Evolutionary conservation across 2,888 invertebrate species (phyloP).

Genomic region (Macaria liturata): DNA sequence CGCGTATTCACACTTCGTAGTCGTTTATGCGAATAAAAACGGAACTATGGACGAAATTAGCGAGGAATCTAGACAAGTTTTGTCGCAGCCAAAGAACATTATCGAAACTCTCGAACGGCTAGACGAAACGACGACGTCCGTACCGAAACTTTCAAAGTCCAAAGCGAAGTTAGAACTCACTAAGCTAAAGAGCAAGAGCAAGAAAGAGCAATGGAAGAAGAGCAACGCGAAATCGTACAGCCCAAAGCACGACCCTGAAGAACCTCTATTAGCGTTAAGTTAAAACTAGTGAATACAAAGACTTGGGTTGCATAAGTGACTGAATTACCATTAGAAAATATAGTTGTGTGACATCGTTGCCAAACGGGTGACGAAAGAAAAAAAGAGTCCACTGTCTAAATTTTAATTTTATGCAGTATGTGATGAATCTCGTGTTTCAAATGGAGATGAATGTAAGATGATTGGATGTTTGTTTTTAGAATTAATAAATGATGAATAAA

Average conservation of each 20-base stretch:
- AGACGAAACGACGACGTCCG: constrained; percentile 80
- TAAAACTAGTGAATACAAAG: constrained; percentile 77
- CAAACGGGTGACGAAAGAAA: constrained; percentile 51
- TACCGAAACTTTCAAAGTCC: constrained; percentile 80
- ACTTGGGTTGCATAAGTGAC: constrained; percentile 74
- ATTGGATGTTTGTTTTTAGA: constrained; percentile 54
- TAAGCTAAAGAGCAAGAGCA: constrained; percentile 67
- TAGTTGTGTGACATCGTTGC: constrained; percentile 45
- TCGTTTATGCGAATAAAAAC: constrained; percentile 93
- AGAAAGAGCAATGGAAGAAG: constrained; percentile 77
- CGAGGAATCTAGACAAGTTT: constrained; percentile 66
- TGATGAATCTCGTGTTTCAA: constrained; percentile 47
- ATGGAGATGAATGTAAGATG: constrained; percentile 44
- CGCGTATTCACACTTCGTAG: constrained; percentile 92
- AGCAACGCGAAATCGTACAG: constrained; percentile 61
- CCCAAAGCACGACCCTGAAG: constrained; percentile 80
- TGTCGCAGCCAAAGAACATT: constrained; percentile 89
- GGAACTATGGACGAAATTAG: constrained; percentile 84
- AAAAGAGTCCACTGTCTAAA: constrained; percentile 62
- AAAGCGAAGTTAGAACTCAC: constrained; percentile 86
- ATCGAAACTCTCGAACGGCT: constrained; percentile 90
- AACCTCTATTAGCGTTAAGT: constrained; percentile 87
- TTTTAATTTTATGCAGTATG: constrained; percentile 50
- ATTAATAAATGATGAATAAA: constrained; percentile 59
- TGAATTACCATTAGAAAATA: constrained; percentile 45